These are phyloP conservation scores for Leucophenga varia DNA, from an alignment of 1,140 invertebrate species.

Conservation along the genomic window DNA sequence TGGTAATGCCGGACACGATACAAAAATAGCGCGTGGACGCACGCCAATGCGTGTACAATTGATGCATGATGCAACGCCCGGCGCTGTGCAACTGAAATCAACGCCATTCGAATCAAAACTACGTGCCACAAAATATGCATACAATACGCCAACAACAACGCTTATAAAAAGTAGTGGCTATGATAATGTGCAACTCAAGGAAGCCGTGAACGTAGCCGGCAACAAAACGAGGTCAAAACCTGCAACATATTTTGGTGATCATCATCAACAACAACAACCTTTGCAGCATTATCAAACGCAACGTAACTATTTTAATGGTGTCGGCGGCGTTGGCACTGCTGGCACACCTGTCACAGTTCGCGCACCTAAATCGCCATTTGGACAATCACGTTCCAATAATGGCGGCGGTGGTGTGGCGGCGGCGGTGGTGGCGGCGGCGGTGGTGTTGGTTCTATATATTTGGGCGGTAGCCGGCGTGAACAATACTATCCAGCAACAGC, in stretches of 20 bases:
- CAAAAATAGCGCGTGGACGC: conserved; percentile 22
- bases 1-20: conserved; percentile 23
- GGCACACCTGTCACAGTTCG: conserved; percentile 13
- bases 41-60: conserved; percentile 36
- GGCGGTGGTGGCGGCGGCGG: conserved; percentile 4
- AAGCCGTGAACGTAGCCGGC: no score
- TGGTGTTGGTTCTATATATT: conserved; percentile 19
- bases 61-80: no score
- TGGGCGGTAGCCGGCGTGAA: conserved; percentile 40
- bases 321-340: no score
- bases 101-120: no score
- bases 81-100: no score
- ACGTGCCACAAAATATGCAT: no score
- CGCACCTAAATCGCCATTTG: conserved; percentile 4
- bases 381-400: no score
- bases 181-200: no score
- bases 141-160: conserved; percentile 11
- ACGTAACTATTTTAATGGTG: no score
- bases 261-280: not conserved
- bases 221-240: not conserved
- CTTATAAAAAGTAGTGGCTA: not conserved
- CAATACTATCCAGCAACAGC: conserved; percentile 16
- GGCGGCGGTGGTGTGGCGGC: conserved; percentile 6
- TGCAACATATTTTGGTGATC: conserved; percentile 35
- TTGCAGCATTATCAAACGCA: conserved; percentile 9